phyloP scores from a whole-genome alignment of 53 echinoderm and acorn worm species.

The Paracentrotus lividus region DNA sequence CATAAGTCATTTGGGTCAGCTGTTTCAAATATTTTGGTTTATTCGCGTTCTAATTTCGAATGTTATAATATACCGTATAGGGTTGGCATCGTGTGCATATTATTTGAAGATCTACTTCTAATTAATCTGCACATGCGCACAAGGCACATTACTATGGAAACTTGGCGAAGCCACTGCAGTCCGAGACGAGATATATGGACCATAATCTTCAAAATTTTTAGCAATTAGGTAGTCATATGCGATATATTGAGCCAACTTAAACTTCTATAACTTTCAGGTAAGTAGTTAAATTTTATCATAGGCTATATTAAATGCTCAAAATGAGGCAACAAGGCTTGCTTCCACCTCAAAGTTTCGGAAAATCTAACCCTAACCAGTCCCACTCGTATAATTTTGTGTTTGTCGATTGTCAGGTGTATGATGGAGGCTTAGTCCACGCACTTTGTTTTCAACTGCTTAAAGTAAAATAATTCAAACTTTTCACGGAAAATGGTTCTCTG shows the following conservation, averaged over 20 bases:
- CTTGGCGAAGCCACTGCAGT: conserved; percentile 68
- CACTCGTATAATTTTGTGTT: conserved; percentile 14
- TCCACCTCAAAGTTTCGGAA: neutral
- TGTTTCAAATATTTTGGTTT: too few relatives aligned
- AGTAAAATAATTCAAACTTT: too few relatives aligned
- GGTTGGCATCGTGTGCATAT: too few relatives aligned
- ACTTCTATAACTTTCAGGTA: neutral
- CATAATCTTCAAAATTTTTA: neutral
- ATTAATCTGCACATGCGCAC: conserved; percentile 51
- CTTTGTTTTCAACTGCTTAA: too few relatives aligned
- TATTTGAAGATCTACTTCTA: too few relatives aligned
- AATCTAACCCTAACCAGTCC: neutral
- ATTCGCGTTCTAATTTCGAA: too few relatives aligned
- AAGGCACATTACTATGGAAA: conserved; percentile 76
- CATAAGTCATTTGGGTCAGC: too few relatives aligned
- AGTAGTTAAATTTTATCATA: neutral
- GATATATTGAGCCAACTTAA: neutral
- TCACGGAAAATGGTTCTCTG: too few relatives aligned
- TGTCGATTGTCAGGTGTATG: neutral
- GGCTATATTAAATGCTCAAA: neutral
- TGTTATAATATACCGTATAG: too few relatives aligned
- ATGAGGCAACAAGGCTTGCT: too few relatives aligned
- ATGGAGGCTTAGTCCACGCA: too few relatives aligned
- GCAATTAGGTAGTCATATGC: neutral
- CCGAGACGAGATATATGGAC: neutral